phyloP scores from a whole-genome alignment of 2,113 vertebrate species.

The Corapipo altera region DNA sequence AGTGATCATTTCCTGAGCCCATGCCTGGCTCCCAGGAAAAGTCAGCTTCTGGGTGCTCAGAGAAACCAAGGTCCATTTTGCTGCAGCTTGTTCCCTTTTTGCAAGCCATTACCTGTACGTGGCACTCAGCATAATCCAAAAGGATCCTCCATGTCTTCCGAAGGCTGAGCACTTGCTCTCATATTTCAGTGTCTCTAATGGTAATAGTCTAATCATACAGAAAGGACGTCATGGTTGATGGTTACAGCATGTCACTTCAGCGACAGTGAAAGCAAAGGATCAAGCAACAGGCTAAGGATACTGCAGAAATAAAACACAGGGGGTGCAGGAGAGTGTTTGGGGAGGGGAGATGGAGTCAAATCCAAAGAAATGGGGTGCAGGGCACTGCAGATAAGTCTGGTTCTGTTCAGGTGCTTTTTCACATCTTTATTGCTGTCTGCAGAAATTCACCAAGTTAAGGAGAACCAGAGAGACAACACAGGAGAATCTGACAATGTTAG shows the following conservation, averaged over 20 bases:
- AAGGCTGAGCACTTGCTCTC: not conserved
- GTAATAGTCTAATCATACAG: rapidly evolving
- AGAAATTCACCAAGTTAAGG: not conserved
- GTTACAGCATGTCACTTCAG: not conserved
- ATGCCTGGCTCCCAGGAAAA: not conserved
- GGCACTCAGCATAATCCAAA: not conserved
- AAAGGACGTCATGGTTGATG: not conserved
- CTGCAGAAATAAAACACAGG: not conserved
- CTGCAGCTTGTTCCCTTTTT: not conserved
- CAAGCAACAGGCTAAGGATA: not conserved
- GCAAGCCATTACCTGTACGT: rapidly evolving
- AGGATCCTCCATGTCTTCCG: not conserved
- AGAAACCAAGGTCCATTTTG: not conserved
- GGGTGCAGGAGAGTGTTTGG: not conserved
- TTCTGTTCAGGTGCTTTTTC: not conserved
- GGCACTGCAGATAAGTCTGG: not conserved
- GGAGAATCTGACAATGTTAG: not conserved
- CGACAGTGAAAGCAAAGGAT: not conserved
- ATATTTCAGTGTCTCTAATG: not conserved
- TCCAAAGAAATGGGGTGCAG: not conserved
- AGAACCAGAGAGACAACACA: not conserved
- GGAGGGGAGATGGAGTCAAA: not conserved
- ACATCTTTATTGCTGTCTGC: not conserved
- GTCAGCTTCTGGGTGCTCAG: rapidly evolving
- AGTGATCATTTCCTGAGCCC: not conserved